Conservation (phyloP, 2,888 invertebrate genomes). For the Drosophila borealis region DNA sequence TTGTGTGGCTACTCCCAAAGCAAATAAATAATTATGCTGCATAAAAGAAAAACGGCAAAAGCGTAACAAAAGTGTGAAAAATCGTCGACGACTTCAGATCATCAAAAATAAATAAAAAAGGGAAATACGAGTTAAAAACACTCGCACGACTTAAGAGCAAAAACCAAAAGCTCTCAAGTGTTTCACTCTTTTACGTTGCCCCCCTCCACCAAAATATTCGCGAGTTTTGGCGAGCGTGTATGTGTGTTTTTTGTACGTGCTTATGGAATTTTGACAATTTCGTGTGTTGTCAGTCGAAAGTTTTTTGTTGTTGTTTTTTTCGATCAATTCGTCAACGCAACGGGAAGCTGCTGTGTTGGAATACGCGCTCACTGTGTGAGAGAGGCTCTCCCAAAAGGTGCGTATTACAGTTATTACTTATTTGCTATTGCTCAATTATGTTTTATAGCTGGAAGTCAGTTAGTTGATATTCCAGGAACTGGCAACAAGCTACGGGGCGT, state of each 20-base stretch:
- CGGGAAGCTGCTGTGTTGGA: conserved; percentile 45
- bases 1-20: conserved; percentile 53
- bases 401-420: conserved; percentile 28
- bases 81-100: conserved; percentile 31
- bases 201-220: conserved; percentile 24
- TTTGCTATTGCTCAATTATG: conserved; percentile 12
- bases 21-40: conserved; percentile 65
- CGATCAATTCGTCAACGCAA: conserved; percentile 51
- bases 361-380: conserved; percentile 35
- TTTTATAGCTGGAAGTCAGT: conserved; percentile 26
- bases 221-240: conserved; percentile 20
- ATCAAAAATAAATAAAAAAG: conserved; percentile 28
- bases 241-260: conserved; percentile 24
- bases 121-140: conserved; percentile 31
- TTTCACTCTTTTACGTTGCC: conserved; percentile 13
- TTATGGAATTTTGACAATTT: conserved; percentile 60
- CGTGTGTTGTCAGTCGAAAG: conserved; percentile 50
- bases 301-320: conserved; percentile 16
- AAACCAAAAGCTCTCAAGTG: conserved; percentile 40
- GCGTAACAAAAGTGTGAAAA: conserved; percentile 64
- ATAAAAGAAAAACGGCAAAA: conserved; percentile 53
- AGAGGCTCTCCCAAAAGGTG: conserved; percentile 36
- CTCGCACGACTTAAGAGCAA: conserved; percentile 35
- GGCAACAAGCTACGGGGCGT: conserved; percentile 28
- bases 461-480: conserved; percentile 39